Percentiles rank a stretch among this genome's conserved stretches.
Conservation (phyloP, 2,888 invertebrate genomes). For the Amphipoea oculea region DNA sequence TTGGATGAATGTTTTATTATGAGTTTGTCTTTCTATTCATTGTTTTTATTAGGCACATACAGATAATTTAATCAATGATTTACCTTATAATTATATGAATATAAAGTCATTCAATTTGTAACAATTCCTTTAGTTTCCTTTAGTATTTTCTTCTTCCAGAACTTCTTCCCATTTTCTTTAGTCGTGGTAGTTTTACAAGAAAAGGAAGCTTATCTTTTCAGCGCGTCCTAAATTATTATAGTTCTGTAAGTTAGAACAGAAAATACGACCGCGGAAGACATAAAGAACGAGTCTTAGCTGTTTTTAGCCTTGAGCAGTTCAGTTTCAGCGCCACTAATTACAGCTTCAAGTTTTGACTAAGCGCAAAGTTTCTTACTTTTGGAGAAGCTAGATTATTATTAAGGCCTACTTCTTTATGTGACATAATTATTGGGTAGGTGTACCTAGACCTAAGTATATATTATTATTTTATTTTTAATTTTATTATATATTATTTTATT, state of each 20-base stretch:
- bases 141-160: constrained; percentile 1
- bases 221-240: constrained; percentile 41
- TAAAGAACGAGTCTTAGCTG: constrained; percentile 31
- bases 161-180: constrained; percentile 32
- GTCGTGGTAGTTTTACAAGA: constrained; percentile 26
- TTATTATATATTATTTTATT: too few species aligned
- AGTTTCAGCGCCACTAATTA: constrained; percentile 47
- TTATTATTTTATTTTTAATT: too few species aligned
- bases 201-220: constrained; percentile 41
- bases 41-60: background rate
- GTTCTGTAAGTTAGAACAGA: constrained; percentile 27
- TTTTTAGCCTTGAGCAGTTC: constrained; percentile 21
- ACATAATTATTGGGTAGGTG: too few species aligned
- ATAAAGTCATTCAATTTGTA: background rate
- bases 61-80: background rate
- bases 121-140: background rate
- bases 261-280: constrained; percentile 40
- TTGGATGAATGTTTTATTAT: background rate
- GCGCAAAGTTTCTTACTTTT: constrained; percentile 21
- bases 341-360: constrained; percentile 23
- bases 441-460: background rate
- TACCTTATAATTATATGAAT: background rate
- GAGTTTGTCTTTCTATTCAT: background rate
- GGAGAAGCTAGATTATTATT: constrained; percentile 9
- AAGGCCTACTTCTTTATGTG: background rate